Conservation (phyloP, 2,113 vertebrate species). For the Lipophrys pholis region DNA sequence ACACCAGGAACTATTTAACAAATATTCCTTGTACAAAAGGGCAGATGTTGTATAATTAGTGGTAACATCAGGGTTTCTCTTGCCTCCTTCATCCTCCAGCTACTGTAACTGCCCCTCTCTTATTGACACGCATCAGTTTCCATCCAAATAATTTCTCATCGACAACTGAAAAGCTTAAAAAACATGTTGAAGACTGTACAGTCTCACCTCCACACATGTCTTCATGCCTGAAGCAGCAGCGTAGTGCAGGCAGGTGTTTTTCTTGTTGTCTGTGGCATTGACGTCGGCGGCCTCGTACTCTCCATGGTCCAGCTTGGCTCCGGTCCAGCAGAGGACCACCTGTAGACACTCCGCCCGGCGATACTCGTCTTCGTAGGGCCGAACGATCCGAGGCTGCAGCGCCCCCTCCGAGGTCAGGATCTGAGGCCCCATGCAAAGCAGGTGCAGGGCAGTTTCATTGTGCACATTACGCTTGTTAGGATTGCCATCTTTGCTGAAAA, state of each 20-base stretch:
- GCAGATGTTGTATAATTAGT: constrained; percentile 6
- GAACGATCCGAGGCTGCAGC: constrained; percentile 90
- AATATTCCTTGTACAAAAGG: constrained; percentile 29
- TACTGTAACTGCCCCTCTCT: constrained; percentile 2
- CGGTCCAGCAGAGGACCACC: constrained; percentile 94
- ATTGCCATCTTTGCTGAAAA: constrained; percentile 95
- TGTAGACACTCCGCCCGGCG: constrained; percentile 93
- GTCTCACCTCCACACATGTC: constrained; percentile 94
- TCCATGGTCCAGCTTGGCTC: constrained; percentile 95
- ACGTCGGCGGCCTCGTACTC: constrained; percentile 94
- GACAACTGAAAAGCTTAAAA: background rate
- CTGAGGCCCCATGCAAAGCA: constrained; percentile 96
- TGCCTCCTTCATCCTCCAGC: constrained; percentile 23
- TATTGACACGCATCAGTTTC: background rate
- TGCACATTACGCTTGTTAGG: constrained; percentile 98
- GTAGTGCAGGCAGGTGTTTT: constrained; percentile 95
- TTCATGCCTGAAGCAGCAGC: constrained; percentile 98
- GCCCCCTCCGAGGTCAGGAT: constrained; percentile 94
- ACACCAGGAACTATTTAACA: constrained; percentile 2
- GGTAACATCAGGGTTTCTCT: constrained; percentile 11
- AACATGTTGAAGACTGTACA: background rate
- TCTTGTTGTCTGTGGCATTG: constrained; percentile 95
- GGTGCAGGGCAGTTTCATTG: constrained; percentile 97
- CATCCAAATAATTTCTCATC: constrained; percentile 19
- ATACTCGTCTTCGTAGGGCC: constrained; percentile 90